These are phyloP conservation scores for Coptodon bakossiorum DNA, from an alignment of 2,113 vertebrate genomes.

Conservation along the genomic window DNA sequence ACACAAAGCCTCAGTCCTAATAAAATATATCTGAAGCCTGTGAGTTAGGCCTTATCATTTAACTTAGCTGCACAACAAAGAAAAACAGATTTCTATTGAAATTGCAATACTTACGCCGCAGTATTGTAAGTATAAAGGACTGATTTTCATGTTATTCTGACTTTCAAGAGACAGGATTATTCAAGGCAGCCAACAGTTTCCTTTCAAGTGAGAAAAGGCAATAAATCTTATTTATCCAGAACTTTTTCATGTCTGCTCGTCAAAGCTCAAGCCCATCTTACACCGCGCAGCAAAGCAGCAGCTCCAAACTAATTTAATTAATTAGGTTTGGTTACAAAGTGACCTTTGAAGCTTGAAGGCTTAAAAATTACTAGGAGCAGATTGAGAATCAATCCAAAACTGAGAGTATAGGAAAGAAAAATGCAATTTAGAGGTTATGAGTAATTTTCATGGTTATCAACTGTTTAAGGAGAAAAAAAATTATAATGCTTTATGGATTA, in stretches of 20 bases:
- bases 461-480: not conserved
- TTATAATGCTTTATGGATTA: not conserved
- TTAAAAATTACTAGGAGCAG: constrained; percentile 47
- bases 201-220: constrained; percentile 12
- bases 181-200: not conserved
- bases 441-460: not conserved
- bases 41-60: not conserved
- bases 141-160: constrained; percentile 14
- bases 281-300: constrained; percentile 16
- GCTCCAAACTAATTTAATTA: constrained; percentile 56
- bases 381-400: constrained; percentile 36
- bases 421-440: not conserved
- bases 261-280: constrained; percentile 43
- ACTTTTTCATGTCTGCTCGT: constrained; percentile 30
- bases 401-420: not conserved
- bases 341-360: constrained; percentile 55
- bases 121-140: not conserved
- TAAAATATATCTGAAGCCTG: not conserved
- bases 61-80: not conserved
- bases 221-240: constrained; percentile 30
- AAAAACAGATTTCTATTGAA: not conserved
- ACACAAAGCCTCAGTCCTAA: not conserved
- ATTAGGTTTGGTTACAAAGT: constrained; percentile 53
- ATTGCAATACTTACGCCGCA: not conserved
- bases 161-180: constrained; percentile 30